Conservation (phyloP, 2,888 invertebrate genomes). For the Drosophila bunnanda region DNA sequence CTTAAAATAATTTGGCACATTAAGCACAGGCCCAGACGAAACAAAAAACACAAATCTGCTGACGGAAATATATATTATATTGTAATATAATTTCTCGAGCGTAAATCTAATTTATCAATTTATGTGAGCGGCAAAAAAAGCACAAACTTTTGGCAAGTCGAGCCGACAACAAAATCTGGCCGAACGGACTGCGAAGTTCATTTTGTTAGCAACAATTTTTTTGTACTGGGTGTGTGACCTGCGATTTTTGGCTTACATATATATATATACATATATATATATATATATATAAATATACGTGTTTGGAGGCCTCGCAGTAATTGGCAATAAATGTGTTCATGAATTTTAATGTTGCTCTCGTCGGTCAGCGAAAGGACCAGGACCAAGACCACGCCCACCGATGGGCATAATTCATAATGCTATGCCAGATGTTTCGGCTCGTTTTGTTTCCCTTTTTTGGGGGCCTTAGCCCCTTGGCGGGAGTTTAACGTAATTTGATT, state of each 20-base stretch:
- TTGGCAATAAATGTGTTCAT: slow-evolving; percentile 82
- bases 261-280: slow-evolving; percentile 19
- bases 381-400: slow-evolving; percentile 4
- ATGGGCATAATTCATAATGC: slow-evolving; percentile 73
- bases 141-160: slow-evolving; percentile 51
- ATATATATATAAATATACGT: slow-evolving; percentile 70
- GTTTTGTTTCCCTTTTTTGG: slow-evolving; percentile 27
- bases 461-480: slow-evolving; percentile 33
- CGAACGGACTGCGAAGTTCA: slow-evolving; percentile 40
- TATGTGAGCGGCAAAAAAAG: slow-evolving; percentile 46
- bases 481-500: slow-evolving; percentile 77
- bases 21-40: slow-evolving; percentile 9
- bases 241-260: slow-evolving; percentile 12
- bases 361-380: slow-evolving; percentile 56
- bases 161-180: slow-evolving; percentile 39
- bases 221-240: slow-evolving; percentile 33
- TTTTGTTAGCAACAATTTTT: slow-evolving; percentile 52
- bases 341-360: slow-evolving; percentile 76
- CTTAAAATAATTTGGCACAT: slow-evolving; percentile 43
- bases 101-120: slow-evolving; percentile 82
- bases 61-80: slow-evolving; percentile 67
- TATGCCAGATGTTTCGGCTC: slow-evolving; percentile 67
- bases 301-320: slow-evolving; percentile 72
- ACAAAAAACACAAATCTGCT: slow-evolving; percentile 57
- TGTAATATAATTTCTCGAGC: slow-evolving; percentile 80